Percentiles rank a stretch among this genome's conserved stretches.
phyloP scores from a whole-genome alignment of 2,797 vertebrate species.

The Chloroceryle inda region DNA sequence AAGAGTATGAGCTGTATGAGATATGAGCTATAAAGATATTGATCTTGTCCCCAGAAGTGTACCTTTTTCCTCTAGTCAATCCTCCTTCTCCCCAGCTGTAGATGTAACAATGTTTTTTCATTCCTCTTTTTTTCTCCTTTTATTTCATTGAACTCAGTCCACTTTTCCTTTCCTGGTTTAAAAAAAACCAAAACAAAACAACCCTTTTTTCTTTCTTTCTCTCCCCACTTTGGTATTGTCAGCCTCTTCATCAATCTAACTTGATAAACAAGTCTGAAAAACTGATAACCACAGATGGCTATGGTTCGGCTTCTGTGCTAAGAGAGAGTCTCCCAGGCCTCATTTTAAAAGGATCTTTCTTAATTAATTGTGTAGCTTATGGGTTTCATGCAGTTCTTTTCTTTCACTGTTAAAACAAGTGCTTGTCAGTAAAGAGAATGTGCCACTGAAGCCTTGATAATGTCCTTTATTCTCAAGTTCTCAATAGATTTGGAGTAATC shows the following conservation, averaged over 20 bases:
- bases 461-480: slow-evolving; percentile 69
- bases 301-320: slow-evolving; percentile 19
- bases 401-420: slow-evolving; percentile 58
- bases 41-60: not conserved
- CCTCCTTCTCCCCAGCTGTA: not conserved
- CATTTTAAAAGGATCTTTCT: slow-evolving; percentile 39
- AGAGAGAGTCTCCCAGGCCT: slow-evolving; percentile 2
- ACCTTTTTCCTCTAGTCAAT: not conserved
- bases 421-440: slow-evolving; percentile 37
- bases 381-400: slow-evolving; percentile 11
- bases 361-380: slow-evolving; percentile 68
- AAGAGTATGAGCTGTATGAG: not conserved
- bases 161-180: not conserved
- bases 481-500: slow-evolving; percentile 65
- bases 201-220: too few species aligned
- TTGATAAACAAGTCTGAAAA: slow-evolving; percentile 30
- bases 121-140: slow-evolving; percentile 4
- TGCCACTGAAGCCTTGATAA: slow-evolving; percentile 63
- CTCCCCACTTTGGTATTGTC: not conserved
- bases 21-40: not conserved
- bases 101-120: not conserved
- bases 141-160: not conserved
- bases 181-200: not conserved
- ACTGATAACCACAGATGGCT: slow-evolving; percentile 23
- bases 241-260: not conserved